Evolutionary conservation across 2,888 invertebrate species (phyloP).

Genomic region (Dinocampus coccinellae): DNA sequence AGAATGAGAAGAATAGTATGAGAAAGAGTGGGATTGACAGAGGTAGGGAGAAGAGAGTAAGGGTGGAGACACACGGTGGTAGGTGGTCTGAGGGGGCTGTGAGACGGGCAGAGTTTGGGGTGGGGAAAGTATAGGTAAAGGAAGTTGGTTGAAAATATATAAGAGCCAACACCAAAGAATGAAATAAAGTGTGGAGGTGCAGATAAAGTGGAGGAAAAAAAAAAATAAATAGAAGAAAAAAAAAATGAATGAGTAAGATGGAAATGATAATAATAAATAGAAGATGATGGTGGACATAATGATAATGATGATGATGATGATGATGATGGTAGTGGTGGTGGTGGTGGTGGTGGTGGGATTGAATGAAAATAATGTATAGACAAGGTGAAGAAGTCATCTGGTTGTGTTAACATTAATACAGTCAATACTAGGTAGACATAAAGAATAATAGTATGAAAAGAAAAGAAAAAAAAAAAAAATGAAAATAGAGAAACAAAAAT

Average conservation of each 20-base stretch:
- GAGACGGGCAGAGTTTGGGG: slow-evolving; percentile 7
- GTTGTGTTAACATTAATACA: too few relatives aligned
- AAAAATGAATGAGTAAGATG: background rate
- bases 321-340: too few relatives aligned
- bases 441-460: background rate
- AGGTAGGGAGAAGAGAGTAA: background rate
- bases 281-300: too few relatives aligned
- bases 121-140: slow-evolving; percentile 6
- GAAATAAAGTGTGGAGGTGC: too few relatives aligned
- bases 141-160: background rate
- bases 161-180: background rate
- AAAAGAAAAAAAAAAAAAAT: background rate
- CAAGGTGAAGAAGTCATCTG: too few relatives aligned
- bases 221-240: background rate
- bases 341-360: too few relatives aligned
- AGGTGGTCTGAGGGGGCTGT: background rate
- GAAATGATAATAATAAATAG: background rate
- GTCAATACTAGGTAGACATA: too few relatives aligned
- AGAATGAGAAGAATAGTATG: too few relatives aligned
- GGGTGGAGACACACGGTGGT: background rate
- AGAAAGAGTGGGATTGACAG: too few relatives aligned
- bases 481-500: slow-evolving; percentile 29
- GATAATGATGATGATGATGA: too few relatives aligned
- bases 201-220: background rate
- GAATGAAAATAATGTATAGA: too few relatives aligned